A percentile compares a stretch with the other conserved stretches of the same genome.
Evolutionary conservation across 1,140 invertebrate genomes (phyloP).

Genomic region (Polypedilum pembai): DNA sequence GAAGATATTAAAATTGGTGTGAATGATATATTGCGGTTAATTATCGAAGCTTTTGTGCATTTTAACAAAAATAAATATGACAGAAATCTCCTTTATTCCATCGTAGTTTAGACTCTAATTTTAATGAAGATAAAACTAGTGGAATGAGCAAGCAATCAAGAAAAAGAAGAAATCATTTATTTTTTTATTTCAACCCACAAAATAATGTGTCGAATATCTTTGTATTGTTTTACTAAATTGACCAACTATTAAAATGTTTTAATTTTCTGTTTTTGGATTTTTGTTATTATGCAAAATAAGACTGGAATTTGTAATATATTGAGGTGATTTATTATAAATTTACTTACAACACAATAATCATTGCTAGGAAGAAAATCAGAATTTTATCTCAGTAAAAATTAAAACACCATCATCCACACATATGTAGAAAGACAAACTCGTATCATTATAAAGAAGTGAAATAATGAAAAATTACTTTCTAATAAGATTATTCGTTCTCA

Average conservation of each 20-base stretch:
- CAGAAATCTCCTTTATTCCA: background rate
- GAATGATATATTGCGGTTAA: constrained; percentile 15
- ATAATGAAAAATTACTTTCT: constrained; percentile 29
- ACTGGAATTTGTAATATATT: too few species aligned
- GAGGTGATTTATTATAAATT: too few species aligned
- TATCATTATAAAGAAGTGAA: constrained; percentile 28
- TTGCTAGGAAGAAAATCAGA: too few species aligned
- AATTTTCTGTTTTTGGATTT: too few species aligned
- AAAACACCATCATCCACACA: background rate
- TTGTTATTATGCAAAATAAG: too few species aligned
- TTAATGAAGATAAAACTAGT: constrained; percentile 19
- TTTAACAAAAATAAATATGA: constrained; percentile 8
- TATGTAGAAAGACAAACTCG: background rate
- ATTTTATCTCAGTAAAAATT: too few species aligned
- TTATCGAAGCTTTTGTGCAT: constrained; percentile 23
- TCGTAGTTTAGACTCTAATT: background rate
- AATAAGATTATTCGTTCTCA: constrained; percentile 25
- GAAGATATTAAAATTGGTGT: constrained; percentile 4
- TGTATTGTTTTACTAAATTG: background rate
- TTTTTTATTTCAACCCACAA: too few species aligned
- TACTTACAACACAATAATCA: too few species aligned
- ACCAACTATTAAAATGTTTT: too few species aligned
- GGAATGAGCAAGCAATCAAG: too few species aligned
- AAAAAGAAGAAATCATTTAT: background rate
- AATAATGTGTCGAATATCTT: background rate